Evolutionary conservation across 2,113 vertebrate genomes (phyloP).

Genomic region (Apeltes quadracus): DNA sequence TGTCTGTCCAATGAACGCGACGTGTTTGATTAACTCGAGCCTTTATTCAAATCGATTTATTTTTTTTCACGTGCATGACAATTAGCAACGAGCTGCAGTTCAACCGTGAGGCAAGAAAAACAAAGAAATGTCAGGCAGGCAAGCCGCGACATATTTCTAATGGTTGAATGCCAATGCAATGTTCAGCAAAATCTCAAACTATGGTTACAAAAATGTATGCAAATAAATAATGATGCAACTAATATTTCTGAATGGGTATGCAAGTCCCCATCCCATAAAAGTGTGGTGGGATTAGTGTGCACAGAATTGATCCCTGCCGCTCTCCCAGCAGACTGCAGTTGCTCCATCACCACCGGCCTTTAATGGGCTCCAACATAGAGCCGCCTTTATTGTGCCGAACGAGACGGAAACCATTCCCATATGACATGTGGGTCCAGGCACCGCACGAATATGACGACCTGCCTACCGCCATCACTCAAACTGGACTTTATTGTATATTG

Average conservation of each 20-base stretch:
- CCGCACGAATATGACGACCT: constrained; percentile 43
- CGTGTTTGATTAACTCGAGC: constrained; percentile 48
- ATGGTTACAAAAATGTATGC: neutral
- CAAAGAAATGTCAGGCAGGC: constrained; percentile 4
- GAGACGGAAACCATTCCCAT: constrained; percentile 73
- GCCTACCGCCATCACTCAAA: constrained; percentile 27
- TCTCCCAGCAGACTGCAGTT: constrained; percentile 66
- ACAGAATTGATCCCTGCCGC: constrained; percentile 35
- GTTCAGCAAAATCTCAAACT: neutral
- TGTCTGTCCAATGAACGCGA: constrained; percentile 36
- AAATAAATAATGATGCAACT: constrained; percentile 17
- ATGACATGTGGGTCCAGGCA: constrained; percentile 66
- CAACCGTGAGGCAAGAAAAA: neutral
- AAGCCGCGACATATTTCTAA: neutral
- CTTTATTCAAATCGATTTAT: constrained; percentile 53
- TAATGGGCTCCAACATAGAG: constrained; percentile 74
- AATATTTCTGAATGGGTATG: constrained; percentile 14
- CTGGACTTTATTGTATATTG: neutral
- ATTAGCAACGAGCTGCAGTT: constrained; percentile 26
- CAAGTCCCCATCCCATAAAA: neutral
- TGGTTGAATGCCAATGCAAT: neutral
- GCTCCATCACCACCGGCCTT: constrained; percentile 71
- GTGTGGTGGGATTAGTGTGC: constrained; percentile 32
- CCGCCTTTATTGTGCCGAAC: constrained; percentile 73
- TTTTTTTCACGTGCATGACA: constrained; percentile 15